Percentiles rank a stretch among this genome's conserved stretches.
phyloP scores from a whole-genome alignment of 2,888 invertebrate species.

The Drosophila subsilvestris region DNA sequence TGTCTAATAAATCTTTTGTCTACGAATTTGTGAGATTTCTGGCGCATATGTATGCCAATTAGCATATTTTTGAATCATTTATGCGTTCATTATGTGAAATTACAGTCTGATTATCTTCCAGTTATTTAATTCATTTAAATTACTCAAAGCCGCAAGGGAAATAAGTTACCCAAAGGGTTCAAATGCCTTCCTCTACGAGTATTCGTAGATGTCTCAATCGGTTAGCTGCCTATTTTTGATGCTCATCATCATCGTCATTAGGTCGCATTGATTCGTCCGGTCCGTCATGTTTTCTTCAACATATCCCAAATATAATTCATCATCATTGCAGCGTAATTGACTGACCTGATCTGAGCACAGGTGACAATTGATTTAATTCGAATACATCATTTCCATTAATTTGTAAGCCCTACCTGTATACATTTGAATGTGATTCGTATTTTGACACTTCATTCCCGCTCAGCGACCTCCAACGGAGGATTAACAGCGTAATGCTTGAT shows the following conservation, averaged over 20 bases:
- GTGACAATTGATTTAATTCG: slow-evolving; percentile 19
- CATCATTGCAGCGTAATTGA: background rate
- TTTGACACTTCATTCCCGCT: slow-evolving; percentile 55
- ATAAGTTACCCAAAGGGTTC: background rate
- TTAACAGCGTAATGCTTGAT: slow-evolving; percentile 36
- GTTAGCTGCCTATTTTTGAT: too few relatives aligned
- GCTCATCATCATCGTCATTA: too few relatives aligned
- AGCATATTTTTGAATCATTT: slow-evolving; percentile 24
- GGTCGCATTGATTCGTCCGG: too few relatives aligned
- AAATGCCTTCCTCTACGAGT: too few relatives aligned
- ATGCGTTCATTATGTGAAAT: background rate
- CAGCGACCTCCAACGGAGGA: slow-evolving; percentile 44
- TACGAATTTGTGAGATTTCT: slow-evolving; percentile 1
- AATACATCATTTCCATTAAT: slow-evolving; percentile 37
- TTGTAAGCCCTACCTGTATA: slow-evolving; percentile 20
- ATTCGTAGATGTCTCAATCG: too few relatives aligned
- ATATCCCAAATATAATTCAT: background rate
- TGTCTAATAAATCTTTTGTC: slow-evolving; percentile 13
- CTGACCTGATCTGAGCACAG: background rate
- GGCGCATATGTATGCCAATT: slow-evolving; percentile 6
- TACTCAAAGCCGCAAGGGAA: background rate
- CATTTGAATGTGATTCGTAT: slow-evolving; percentile 44
- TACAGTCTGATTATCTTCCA: background rate
- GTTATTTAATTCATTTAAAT: background rate
- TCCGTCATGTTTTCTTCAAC: too few relatives aligned